Evolutionary conservation across 1,140 invertebrate genomes (phyloP).

Genomic region (Bombus fervidus): DNA sequence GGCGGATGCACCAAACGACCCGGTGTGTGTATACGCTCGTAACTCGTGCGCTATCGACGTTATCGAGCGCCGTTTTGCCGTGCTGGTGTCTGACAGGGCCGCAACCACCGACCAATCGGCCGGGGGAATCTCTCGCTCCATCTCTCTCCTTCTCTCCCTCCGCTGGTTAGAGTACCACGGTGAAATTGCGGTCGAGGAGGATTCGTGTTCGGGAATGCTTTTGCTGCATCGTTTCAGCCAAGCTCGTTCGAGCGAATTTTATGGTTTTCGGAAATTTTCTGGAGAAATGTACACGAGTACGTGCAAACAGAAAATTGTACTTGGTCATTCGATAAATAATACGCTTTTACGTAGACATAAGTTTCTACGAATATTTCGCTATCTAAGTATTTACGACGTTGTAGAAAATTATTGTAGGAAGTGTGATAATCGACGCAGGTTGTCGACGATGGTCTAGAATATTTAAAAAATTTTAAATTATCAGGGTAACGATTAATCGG

Average conservation of each 20-base stretch:
- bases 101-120: slow-evolving; percentile 4
- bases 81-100: slow-evolving; percentile 31
- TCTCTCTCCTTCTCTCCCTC: neutral
- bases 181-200: neutral
- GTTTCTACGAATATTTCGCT: too few species aligned
- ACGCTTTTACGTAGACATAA: too few species aligned
- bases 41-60: slow-evolving; percentile 56
- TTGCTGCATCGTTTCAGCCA: neutral
- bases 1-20: slow-evolving; percentile 53
- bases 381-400: too few species aligned
- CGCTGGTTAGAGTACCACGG: too few species aligned
- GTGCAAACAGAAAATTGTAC: neutral
- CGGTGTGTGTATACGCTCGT: slow-evolving; percentile 31
- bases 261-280: neutral
- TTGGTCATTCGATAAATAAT: neutral
- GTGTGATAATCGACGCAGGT: neutral
- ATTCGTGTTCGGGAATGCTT: neutral
- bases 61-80: slow-evolving; percentile 48
- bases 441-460: too few species aligned
- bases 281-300: rapidly evolving
- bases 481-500: neutral
- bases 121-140: neutral
- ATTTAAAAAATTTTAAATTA: neutral
- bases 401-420: neutral
- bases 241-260: neutral